phyloP scores from a whole-genome alignment of 1,140 invertebrate genomes.

The Acromyrmex echinatior region DNA sequence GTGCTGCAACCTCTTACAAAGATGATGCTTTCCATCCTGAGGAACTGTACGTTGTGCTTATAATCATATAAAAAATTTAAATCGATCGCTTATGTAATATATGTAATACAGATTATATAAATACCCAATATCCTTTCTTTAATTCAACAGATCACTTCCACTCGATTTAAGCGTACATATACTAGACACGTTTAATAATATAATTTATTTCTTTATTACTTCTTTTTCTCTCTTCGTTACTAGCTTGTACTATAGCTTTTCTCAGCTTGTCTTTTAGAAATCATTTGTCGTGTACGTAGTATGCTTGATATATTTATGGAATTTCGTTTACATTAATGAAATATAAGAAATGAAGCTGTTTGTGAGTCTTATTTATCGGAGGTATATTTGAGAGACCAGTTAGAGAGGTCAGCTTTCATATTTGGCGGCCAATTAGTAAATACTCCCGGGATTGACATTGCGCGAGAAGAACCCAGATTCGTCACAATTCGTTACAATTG shows the following conservation, averaged over 20 bases:
- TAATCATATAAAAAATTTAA: too few relatives aligned
- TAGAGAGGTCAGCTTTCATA: background rate
- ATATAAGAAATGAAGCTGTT: slow-evolving; percentile 5
- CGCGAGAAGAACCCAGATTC: slow-evolving; percentile 9
- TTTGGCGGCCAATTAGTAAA: slow-evolving; percentile 60
- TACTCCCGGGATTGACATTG: slow-evolving; percentile 14
- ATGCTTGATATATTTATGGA: background rate
- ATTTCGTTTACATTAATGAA: background rate
- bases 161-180: too few relatives aligned
- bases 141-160: too few relatives aligned
- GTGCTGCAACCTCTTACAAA: too few relatives aligned
- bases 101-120: too few relatives aligned
- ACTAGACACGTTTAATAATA: background rate
- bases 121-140: too few relatives aligned
- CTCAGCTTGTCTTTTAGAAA: background rate
- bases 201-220: background rate
- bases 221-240: background rate
- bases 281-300: background rate
- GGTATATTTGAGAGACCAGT: background rate
- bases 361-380: too few relatives aligned
- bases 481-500: background rate
- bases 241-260: background rate
- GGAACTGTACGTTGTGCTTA: too few relatives aligned
- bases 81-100: too few relatives aligned
- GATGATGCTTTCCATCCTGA: too few relatives aligned